These are phyloP conservation scores for Nomada hirtipes DNA, from an alignment of 2,888 invertebrate genomes.

Conservation along the genomic window DNA sequence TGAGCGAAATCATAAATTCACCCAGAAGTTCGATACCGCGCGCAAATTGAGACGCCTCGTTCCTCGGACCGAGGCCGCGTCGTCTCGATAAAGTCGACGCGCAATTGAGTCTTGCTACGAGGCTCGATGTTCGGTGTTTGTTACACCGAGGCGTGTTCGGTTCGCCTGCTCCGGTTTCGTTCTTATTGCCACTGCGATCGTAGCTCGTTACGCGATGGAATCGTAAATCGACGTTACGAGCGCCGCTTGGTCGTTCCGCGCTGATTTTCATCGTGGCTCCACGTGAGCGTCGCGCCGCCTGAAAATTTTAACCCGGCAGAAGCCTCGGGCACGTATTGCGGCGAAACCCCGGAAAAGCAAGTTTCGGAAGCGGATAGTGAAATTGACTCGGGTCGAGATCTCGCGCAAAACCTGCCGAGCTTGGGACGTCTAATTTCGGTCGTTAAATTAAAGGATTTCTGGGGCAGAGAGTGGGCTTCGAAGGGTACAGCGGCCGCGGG, in stretches of 20 bases:
- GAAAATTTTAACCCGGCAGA: background rate
- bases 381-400: constrained; percentile 40
- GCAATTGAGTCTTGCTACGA: constrained; percentile 47
- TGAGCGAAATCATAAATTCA: constrained; percentile 37
- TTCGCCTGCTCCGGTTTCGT: constrained; percentile 32
- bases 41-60: background rate
- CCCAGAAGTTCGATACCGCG: constrained; percentile 40
- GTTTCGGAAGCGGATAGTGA: constrained; percentile 18
- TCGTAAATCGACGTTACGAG: constrained; percentile 26
- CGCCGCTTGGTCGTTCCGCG: background rate
- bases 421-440: constrained; percentile 61
- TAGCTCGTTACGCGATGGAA: constrained; percentile 38
- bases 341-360: constrained; percentile 5
- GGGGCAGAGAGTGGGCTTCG: constrained; percentile 38
- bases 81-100: constrained; percentile 32
- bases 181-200: constrained; percentile 14
- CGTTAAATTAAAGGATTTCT: constrained; percentile 66
- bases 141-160: constrained; percentile 30
- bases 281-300: background rate
- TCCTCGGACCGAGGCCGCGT: background rate
- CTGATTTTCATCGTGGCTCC: background rate
- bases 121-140: constrained; percentile 22
- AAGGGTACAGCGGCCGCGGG: constrained; percentile 12
- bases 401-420: constrained; percentile 40
- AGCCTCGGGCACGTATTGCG: background rate